Evolutionary conservation across 2,888 invertebrate genomes (phyloP).

Genomic region (Odontomyia ornata): DNA sequence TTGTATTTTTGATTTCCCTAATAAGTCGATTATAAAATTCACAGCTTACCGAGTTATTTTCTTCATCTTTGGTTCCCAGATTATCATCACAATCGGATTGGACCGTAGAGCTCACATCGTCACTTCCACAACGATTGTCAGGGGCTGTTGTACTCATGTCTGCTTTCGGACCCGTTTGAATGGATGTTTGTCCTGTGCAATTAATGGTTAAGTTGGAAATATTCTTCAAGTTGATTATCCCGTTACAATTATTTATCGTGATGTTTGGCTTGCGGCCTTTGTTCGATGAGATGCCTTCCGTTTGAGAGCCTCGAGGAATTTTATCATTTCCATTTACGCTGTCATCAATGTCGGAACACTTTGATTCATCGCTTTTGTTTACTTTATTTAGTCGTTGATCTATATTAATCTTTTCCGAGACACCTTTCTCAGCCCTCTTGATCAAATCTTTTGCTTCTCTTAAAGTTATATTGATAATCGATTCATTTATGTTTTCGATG

Average conservation of each 20-base stretch:
- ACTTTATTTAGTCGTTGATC: background rate
- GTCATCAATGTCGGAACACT: background rate
- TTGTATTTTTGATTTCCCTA: slow-evolving; percentile 61
- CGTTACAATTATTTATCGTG: slow-evolving; percentile 64
- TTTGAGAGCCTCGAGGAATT: slow-evolving; percentile 46
- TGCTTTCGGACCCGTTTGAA: slow-evolving; percentile 42
- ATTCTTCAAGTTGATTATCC: slow-evolving; percentile 62
- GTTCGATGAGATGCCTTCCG: slow-evolving; percentile 46
- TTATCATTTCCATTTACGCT: background rate
- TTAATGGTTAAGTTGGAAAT: slow-evolving; percentile 63
- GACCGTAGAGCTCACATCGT: background rate
- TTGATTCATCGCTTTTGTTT: background rate
- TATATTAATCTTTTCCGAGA: background rate
- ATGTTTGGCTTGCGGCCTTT: slow-evolving; percentile 60
- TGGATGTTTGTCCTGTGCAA: slow-evolving; percentile 57
- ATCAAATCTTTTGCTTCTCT: slow-evolving; percentile 63
- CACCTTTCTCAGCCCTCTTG: slow-evolving; percentile 54
- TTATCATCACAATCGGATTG: slow-evolving; percentile 39
- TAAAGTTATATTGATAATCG: slow-evolving; percentile 63
- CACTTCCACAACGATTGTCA: background rate
- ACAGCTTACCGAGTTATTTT: slow-evolving; percentile 59
- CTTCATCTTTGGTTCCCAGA: slow-evolving; percentile 52
- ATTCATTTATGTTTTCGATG: slow-evolving; percentile 59
- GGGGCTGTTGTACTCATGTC: slow-evolving; percentile 46
- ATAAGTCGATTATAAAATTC: slow-evolving; percentile 63